Conservation (phyloP, 1,140 invertebrate genomes). For the Dendroctonus ponderosae region DNA sequence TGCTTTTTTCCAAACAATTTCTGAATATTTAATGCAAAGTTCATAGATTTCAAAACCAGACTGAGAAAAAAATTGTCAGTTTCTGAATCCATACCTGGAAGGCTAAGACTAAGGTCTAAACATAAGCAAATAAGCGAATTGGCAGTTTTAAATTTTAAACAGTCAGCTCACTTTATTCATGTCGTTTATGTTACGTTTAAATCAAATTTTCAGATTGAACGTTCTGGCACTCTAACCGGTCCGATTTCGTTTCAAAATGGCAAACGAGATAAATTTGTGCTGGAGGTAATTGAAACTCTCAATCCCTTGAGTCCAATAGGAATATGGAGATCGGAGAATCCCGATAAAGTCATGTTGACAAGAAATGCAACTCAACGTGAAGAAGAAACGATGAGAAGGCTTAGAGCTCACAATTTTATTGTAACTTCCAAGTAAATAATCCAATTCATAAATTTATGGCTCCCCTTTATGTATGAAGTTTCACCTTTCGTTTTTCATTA, state of each 20-base stretch:
- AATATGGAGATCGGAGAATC: slow-evolving; percentile 37
- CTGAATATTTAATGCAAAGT: too few relatives aligned
- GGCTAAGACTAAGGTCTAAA: too few relatives aligned
- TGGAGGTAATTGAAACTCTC: slow-evolving; percentile 37
- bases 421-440: slow-evolving; percentile 46
- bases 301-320: slow-evolving; percentile 30
- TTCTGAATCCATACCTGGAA: too few relatives aligned
- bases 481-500: background rate
- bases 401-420: slow-evolving; percentile 38
- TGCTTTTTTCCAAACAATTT: too few relatives aligned
- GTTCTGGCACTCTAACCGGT: slow-evolving; percentile 29
- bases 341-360: slow-evolving; percentile 31
- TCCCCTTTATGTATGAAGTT: background rate
- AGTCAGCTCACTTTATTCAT: too few relatives aligned
- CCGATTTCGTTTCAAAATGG: slow-evolving; percentile 34
- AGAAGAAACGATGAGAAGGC: slow-evolving; percentile 34
- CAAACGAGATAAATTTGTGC: slow-evolving; percentile 38
- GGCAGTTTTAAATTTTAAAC: too few relatives aligned
- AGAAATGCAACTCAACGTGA: slow-evolving; percentile 36
- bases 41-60: too few relatives aligned
- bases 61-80: too few relatives aligned
- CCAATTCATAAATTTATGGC: background rate
- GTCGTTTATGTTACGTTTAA: too few relatives aligned
- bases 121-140: too few relatives aligned
- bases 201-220: slow-evolving; percentile 7